phyloP scores from a whole-genome alignment of 2,797 vertebrate genomes.

The Pangasius larnaudii region DNA sequence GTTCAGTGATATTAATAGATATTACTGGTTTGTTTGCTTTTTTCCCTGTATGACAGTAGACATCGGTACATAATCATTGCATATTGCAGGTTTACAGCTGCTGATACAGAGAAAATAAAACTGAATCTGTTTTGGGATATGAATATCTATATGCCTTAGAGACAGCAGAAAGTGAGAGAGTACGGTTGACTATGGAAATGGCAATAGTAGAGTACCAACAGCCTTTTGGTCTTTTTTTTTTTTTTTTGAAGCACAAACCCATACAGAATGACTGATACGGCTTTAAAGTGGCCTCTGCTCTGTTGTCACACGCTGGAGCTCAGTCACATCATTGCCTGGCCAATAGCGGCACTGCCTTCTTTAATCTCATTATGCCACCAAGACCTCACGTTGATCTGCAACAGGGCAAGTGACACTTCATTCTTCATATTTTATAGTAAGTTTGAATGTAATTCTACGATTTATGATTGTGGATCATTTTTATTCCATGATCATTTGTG shows the following conservation, averaged over 20 bases:
- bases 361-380: background rate
- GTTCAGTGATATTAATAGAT: background rate
- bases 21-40: background rate
- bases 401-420: background rate
- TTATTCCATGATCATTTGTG: background rate
- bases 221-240: slow-evolving; percentile 49
- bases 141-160: background rate
- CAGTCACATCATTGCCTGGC: background rate
- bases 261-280: background rate
- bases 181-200: slow-evolving; percentile 34
- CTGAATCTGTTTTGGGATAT: background rate
- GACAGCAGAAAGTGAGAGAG: background rate
- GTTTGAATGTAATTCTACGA: background rate
- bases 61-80: background rate
- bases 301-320: background rate
- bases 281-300: background rate
- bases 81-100: background rate
- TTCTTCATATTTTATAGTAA: background rate
- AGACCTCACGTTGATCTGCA: background rate
- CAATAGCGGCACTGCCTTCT: background rate
- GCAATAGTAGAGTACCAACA: slow-evolving; percentile 48
- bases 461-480: background rate
- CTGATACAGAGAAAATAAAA: background rate
- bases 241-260: background rate
- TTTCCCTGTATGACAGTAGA: background rate